Percentiles rank a stretch among this genome's conserved stretches.
Evolutionary conservation across 1,140 invertebrate genomes (phyloP).

Genomic region (Drosophila cardini): DNA sequence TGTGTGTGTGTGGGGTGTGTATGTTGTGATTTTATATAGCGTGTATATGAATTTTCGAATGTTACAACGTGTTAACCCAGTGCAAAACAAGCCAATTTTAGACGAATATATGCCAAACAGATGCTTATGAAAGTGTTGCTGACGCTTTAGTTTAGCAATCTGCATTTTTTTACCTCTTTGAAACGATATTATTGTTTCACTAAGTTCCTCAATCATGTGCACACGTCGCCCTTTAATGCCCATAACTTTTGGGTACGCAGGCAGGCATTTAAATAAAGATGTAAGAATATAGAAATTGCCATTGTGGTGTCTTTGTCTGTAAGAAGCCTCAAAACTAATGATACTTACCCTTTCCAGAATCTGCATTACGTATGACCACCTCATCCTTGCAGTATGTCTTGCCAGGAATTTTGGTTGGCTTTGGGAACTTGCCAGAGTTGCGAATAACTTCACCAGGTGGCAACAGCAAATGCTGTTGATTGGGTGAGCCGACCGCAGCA

Average conservation of each 20-base stretch:
- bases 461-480: conserved; percentile 86
- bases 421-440: conserved; percentile 93
- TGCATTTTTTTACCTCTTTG: conserved; percentile 95
- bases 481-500: conserved; percentile 77
- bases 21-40: background rate
- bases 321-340: background rate
- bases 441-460: conserved; percentile 93
- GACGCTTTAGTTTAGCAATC: conserved; percentile 12
- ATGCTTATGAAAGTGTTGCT: conserved; percentile 8
- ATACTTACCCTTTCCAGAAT: conserved; percentile 95
- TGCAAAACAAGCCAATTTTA: conserved; percentile 12
- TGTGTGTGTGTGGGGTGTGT: background rate
- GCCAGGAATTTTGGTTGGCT: conserved; percentile 94
- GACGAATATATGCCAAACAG: conserved; percentile 13
- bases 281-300: background rate
- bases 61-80: background rate
- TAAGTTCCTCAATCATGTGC: conserved; percentile 98
- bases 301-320: background rate
- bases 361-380: conserved; percentile 96
- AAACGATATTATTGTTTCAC: conserved; percentile 98
- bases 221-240: conserved; percentile 98
- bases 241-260: conserved; percentile 90
- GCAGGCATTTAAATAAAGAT: conserved; percentile 21
- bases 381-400: conserved; percentile 97
- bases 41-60: background rate